Base-by-base conservation (phyloP, 2,113 vertebrate species). In the Colistium nudipinnis region DNA sequence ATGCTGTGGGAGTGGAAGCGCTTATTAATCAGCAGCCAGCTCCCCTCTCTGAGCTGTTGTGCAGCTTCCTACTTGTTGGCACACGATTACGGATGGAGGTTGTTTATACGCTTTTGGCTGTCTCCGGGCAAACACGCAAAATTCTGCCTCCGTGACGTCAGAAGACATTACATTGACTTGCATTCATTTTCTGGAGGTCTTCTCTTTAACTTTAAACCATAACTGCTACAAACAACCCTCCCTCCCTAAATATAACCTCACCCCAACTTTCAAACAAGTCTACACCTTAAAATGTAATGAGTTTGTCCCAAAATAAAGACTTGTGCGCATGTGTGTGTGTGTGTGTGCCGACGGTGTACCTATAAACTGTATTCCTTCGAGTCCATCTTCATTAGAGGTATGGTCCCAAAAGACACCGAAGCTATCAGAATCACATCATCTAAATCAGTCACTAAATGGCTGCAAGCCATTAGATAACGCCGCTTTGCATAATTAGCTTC, bases 21-120 rank as follows among this genome's bases (percentile, higher is more conserved):
- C 38, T 74, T 76, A 83, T 82, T 85, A 80, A 88, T 85, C 80
- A 80, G 84, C 78, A 70, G 82, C 64, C 69, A 74, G 80, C 70
- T 74, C 33, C 51, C 28, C 65, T 76, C 53, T 53, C 47, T 9
- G 1, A 24, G 62, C 41, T 19, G 47, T 35, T 51, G 69, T 62
- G 66, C 74, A 57, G 66, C 78, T 52, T 88, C 74, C 78, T 70
- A 84, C 84, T 13, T 71, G 22, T 17, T 71, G 68, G 63, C 77
- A 48, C 62, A 64, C 25, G 66, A 85, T 65, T 63, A 72, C 51
- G 85, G 62, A 70, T 51, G 47, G 48, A 83, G 82, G 76, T 75
- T 38, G 35, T 56, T 24, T 20, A 25, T 11, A 10, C 17, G 3
- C 8, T 53, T 45, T 48, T 30, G 8, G 48, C 48, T 30, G 48